Evolutionary conservation across 2,888 invertebrate genomes (phyloP).

Genomic region (Erannis defoliaria): DNA sequence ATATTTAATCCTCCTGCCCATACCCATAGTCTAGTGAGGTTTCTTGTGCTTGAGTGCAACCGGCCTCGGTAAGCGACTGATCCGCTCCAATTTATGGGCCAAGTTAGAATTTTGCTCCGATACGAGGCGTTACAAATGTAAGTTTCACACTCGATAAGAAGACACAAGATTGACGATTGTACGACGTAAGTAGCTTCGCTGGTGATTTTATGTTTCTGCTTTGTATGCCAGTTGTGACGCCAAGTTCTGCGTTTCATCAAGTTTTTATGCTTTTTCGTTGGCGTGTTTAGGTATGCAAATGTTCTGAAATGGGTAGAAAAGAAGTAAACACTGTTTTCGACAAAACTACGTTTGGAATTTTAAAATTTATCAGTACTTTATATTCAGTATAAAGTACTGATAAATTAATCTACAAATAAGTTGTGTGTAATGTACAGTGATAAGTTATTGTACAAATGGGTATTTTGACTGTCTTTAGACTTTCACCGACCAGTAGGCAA

Average conservation of each 20-base stretch:
- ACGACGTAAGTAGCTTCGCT: conserved; percentile 11
- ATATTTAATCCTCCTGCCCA: no score
- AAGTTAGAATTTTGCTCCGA: conserved; percentile 27
- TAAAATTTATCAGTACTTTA: no score
- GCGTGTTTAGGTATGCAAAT: no score
- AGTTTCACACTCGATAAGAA: conserved; percentile 38
- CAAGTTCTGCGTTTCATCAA: neutral
- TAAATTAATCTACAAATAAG: no score
- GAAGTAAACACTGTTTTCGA: no score
- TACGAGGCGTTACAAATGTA: conserved; percentile 33
- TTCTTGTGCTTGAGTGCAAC: conserved; percentile 7
- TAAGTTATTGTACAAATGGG: no score
- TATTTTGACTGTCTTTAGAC: no score
- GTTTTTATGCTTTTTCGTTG: neutral
- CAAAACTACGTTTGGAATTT: no score
- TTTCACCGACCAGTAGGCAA: no score
- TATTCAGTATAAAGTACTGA: no score
- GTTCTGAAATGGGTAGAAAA: no score
- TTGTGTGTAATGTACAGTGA: no score
- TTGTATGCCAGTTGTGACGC: neutral
- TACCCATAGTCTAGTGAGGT: neutral
- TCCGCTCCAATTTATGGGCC: conserved; percentile 30
- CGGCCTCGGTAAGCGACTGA: conserved; percentile 22
- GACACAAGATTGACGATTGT: conserved; percentile 32
- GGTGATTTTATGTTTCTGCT: neutral